phyloP scores from a whole-genome alignment of 2,113 vertebrate genomes.

The Malurus elegans region DNA sequence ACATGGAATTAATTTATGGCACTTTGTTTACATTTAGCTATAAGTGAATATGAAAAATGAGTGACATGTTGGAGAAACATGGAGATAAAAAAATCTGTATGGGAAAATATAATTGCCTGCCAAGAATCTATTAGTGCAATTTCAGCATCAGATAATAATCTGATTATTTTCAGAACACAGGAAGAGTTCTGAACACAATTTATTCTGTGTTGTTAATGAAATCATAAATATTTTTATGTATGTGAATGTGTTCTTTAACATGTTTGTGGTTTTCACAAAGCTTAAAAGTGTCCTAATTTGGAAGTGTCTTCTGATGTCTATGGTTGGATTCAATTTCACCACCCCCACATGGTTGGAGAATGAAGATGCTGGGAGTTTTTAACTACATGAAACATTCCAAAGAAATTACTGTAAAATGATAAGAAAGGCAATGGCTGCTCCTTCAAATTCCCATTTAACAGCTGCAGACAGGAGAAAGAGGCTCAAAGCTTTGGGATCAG shows the following conservation, averaged over 20 bases:
- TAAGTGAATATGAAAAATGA: conserved; percentile 26
- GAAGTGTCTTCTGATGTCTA: not conserved
- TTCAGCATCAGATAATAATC: not conserved
- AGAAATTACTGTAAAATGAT: not conserved
- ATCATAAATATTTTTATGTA: not conserved
- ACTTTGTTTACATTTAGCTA: conserved; percentile 9
- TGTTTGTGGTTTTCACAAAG: not conserved
- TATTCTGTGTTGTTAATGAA: not conserved
- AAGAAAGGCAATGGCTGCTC: not conserved
- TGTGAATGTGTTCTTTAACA: not conserved
- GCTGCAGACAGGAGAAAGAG: not conserved
- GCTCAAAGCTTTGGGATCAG: not conserved
- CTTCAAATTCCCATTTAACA: not conserved
- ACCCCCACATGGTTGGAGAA: not conserved
- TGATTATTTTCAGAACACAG: not conserved
- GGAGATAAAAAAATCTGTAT: not conserved
- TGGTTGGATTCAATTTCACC: not conserved
- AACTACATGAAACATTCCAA: not conserved
- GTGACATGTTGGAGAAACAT: not conserved
- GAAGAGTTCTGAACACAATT: not conserved
- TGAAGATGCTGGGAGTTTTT: not conserved
- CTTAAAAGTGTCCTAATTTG: not conserved
- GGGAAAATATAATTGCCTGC: not conserved
- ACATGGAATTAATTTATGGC: conserved; percentile 18
- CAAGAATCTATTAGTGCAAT: not conserved